These are phyloP conservation scores for Bos javanicus DNA, from an alignment of 2,113 vertebrate genomes.

Conservation along the genomic window DNA sequence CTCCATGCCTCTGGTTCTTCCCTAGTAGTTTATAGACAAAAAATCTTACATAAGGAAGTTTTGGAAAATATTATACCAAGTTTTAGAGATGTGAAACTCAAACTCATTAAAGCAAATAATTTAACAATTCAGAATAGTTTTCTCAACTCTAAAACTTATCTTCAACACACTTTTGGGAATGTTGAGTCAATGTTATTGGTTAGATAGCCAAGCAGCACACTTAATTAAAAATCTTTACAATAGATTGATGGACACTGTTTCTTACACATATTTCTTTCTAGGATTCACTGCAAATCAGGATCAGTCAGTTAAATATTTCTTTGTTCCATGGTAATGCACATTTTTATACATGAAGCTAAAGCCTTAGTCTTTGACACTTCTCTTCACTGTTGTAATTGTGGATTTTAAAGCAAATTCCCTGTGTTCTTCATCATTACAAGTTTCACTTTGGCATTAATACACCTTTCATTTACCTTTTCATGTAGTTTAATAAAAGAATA, in stretches of 20 bases:
- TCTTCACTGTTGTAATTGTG: not conserved
- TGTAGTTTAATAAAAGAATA: not conserved
- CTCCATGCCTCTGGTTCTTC: not conserved
- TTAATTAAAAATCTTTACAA: not conserved
- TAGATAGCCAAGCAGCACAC: not conserved
- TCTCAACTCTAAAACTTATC: not conserved
- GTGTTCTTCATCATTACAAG: not conserved
- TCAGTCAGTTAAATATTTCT: not conserved
- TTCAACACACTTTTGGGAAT: not conserved
- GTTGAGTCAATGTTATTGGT: not conserved
- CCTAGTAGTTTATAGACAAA: not conserved
- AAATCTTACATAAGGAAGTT: not conserved
- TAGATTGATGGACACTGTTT: not conserved
- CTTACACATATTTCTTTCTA: not conserved
- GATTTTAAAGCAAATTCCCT: not conserved
- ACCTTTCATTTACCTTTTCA: not conserved
- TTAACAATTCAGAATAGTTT: not conserved
- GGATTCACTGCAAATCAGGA: not conserved
- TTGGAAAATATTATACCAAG: not conserved
- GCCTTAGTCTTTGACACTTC: not conserved
- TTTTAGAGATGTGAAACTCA: not conserved
- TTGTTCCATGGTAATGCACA: not conserved
- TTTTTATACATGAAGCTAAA: not conserved
- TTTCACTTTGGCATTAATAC: not conserved
- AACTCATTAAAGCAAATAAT: not conserved